Conservation (phyloP, 2,888 invertebrate genomes). For the Spodoptera picta region DNA sequence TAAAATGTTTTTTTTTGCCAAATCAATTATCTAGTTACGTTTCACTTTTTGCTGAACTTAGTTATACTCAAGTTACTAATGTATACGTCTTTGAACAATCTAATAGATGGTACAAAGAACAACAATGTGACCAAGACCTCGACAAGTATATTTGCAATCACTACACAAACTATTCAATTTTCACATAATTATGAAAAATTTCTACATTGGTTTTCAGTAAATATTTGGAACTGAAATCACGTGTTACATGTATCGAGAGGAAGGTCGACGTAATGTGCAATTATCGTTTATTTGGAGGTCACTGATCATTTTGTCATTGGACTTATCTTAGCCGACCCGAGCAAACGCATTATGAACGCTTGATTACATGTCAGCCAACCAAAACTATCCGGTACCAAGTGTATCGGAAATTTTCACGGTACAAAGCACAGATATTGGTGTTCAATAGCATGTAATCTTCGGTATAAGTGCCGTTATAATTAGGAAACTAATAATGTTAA, state of each 20-base stretch:
- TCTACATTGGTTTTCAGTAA: constrained; percentile 10
- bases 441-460: constrained; percentile 42
- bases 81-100: too few relatives aligned
- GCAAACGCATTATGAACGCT: constrained; percentile 69
- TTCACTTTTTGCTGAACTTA: too few relatives aligned
- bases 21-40: too few relatives aligned
- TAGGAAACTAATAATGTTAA: constrained; percentile 15
- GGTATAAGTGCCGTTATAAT: constrained; percentile 22
- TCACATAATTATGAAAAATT: constrained; percentile 4
- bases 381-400: constrained; percentile 71
- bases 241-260: constrained; percentile 43
- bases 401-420: constrained; percentile 79
- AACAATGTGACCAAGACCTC: too few relatives aligned
- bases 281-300: constrained; percentile 68
- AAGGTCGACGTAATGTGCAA: constrained; percentile 56
- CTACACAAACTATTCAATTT: constrained; percentile 1
- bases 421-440: constrained; percentile 61
- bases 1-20: neutral
- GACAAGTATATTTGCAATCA: too few relatives aligned
- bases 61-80: too few relatives aligned
- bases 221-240: constrained; percentile 29
- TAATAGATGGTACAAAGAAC: too few relatives aligned
- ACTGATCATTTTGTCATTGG: constrained; percentile 65
- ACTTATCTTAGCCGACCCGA: constrained; percentile 69
- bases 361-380: constrained; percentile 70